Conservation (phyloP, 2,888 invertebrate genomes). For the Agonopterix alstromeriana region DNA sequence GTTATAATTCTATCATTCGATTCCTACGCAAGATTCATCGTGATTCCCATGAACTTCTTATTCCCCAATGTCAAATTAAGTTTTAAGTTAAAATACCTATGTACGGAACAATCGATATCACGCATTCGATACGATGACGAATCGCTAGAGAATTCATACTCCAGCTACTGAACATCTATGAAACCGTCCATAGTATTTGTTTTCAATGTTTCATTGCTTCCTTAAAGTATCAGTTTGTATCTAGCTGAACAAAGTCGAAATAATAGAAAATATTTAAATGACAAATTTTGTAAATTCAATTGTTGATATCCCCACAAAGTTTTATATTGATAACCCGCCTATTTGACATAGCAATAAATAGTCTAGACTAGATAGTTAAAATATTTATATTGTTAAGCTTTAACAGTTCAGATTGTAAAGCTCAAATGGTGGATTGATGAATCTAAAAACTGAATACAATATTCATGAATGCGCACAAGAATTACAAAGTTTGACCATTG, state of each 20-base stretch:
- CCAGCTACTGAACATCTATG: conserved; percentile 27
- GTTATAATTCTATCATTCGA: too few species aligned
- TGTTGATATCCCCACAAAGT: conserved; percentile 51
- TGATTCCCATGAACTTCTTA: too few species aligned
- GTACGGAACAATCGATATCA: too few species aligned
- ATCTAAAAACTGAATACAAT: conserved; percentile 4
- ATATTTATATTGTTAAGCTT: conserved; percentile 61
- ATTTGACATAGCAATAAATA: conserved; percentile 76
- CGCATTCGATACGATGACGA: too few species aligned
- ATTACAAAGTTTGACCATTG: neutral
- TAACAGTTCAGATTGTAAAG: conserved; percentile 37
- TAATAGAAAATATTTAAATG: conserved; percentile 13
- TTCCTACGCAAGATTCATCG: too few species aligned
- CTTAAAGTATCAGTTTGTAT: neutral
- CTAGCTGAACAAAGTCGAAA: conserved; percentile 9
- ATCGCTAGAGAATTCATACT: too few species aligned
- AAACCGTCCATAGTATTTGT: conserved; percentile 48
- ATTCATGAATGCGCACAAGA: conserved; percentile 9
- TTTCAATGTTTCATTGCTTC: conserved; percentile 9
- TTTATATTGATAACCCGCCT: conserved; percentile 71
- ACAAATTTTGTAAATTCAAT: conserved; percentile 38
- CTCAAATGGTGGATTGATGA: conserved; percentile 28
- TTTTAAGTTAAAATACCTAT: too few species aligned
- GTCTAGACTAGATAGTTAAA: conserved; percentile 66
- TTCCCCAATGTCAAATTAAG: too few species aligned